Evolutionary conservation across 2,888 invertebrate genomes (phyloP).

Genomic region (Callyntrura guangdongensis): DNA sequence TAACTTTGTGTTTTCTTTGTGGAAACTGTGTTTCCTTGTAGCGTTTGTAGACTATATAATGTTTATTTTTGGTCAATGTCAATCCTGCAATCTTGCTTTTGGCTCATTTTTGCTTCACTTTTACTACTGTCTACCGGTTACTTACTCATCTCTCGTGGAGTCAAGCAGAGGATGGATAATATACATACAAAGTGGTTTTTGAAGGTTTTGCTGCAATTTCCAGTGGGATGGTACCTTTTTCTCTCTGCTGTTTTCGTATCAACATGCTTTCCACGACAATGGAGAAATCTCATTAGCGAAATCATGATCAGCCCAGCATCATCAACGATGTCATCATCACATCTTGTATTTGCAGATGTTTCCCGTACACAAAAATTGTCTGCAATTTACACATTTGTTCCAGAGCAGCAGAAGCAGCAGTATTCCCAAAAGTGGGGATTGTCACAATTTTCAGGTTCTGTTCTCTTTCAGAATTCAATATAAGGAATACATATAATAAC

Average conservation of each 20-base stretch:
- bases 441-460: not conserved
- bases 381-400: not conserved
- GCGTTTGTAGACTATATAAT: not conserved
- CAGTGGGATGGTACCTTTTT: not conserved
- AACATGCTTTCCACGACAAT: conserved; percentile 26
- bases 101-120: not conserved
- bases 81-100: conserved; percentile 7
- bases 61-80: conserved; percentile 32
- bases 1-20: not conserved
- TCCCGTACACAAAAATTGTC: not conserved
- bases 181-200: not conserved
- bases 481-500: not conserved
- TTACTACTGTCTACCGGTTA: not conserved
- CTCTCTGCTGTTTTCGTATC: conserved; percentile 3
- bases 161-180: too few species aligned
- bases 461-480: not conserved
- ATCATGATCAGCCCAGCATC: conserved; percentile 19
- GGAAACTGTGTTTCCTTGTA: not conserved
- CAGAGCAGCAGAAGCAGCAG: not conserved
- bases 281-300: conserved; percentile 50
- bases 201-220: not conserved
- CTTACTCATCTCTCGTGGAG: not conserved
- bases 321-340: conserved; percentile 14
- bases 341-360: conserved; percentile 33
- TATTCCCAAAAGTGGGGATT: not conserved